phyloP scores from a whole-genome alignment of 2,113 vertebrate species.

The Castor canadensis region DNA sequence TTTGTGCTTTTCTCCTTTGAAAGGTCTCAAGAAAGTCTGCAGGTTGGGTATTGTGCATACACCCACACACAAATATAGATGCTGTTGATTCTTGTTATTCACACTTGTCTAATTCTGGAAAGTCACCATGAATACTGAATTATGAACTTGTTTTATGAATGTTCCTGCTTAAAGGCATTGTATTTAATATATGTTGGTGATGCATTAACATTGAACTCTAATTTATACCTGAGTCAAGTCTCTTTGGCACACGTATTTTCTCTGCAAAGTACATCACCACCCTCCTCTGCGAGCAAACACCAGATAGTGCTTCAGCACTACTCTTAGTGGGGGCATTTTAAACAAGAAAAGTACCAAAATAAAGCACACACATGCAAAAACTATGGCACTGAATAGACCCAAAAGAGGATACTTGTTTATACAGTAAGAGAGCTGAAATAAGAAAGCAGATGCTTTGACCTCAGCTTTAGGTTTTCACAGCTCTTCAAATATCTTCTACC shows the following conservation, averaged over 20 bases:
- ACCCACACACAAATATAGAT: background rate
- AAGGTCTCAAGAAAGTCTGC: background rate
- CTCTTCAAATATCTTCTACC: background rate
- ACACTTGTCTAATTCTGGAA: background rate
- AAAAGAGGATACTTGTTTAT: background rate
- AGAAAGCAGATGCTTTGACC: too few relatives aligned
- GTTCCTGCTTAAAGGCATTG: background rate
- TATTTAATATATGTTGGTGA: background rate
- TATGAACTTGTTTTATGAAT: background rate
- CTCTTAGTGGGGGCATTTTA: background rate
- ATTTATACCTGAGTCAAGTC: background rate
- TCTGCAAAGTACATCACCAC: background rate
- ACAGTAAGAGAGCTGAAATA: background rate
- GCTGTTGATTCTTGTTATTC: background rate
- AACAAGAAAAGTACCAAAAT: background rate
- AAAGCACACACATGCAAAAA: background rate
- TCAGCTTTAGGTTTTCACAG: background rate
- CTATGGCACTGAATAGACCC: background rate
- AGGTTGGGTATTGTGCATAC: background rate
- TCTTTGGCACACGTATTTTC: background rate
- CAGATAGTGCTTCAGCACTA: background rate
- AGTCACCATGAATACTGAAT: background rate
- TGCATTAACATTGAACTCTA: background rate
- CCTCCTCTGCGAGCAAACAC: background rate
- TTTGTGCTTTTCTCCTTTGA: background rate